Conservation (phyloP, 2,113 vertebrate genomes). For the Brachyhypopomus gauderio region DNA sequence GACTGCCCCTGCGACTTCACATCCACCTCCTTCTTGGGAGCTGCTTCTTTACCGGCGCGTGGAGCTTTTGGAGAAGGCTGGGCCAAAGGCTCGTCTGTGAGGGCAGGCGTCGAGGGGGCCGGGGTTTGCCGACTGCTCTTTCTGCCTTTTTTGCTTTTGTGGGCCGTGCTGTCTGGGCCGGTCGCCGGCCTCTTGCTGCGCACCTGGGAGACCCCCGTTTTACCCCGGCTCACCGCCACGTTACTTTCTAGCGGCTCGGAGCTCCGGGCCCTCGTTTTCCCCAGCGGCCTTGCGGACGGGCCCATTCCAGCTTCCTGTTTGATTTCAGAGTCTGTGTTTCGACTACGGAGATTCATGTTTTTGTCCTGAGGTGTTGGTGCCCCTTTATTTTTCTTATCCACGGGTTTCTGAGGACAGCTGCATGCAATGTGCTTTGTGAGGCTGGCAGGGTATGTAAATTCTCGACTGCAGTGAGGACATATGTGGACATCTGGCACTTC, state of each 20-base stretch:
- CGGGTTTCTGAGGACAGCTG: slow-evolving; percentile 93
- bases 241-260: slow-evolving; percentile 73
- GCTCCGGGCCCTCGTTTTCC: slow-evolving; percentile 89
- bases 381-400: slow-evolving; percentile 79
- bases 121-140: slow-evolving; percentile 79
- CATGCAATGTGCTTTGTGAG: slow-evolving; percentile 87
- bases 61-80: slow-evolving; percentile 76
- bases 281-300: slow-evolving; percentile 65
- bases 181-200: slow-evolving; percentile 76
- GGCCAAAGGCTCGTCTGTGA: slow-evolving; percentile 54
- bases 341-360: slow-evolving; percentile 75
- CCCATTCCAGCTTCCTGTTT: slow-evolving; percentile 75
- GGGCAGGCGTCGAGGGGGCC: slow-evolving; percentile 45
- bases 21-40: slow-evolving; percentile 73
- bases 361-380: slow-evolving; percentile 67
- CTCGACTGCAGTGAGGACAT: slow-evolving; percentile 90
- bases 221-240: slow-evolving; percentile 74
- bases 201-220: slow-evolving; percentile 60
- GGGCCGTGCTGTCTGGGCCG: slow-evolving; percentile 65
- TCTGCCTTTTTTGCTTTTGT: slow-evolving; percentile 78
- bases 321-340: slow-evolving; percentile 81
- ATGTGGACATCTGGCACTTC: slow-evolving; percentile 76
- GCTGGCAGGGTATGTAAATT: slow-evolving; percentile 93
- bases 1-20: slow-evolving; percentile 65
- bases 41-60: slow-evolving; percentile 79